Conservation (phyloP, 2,797 vertebrate species). For the Thamnophis elegans region DNA sequence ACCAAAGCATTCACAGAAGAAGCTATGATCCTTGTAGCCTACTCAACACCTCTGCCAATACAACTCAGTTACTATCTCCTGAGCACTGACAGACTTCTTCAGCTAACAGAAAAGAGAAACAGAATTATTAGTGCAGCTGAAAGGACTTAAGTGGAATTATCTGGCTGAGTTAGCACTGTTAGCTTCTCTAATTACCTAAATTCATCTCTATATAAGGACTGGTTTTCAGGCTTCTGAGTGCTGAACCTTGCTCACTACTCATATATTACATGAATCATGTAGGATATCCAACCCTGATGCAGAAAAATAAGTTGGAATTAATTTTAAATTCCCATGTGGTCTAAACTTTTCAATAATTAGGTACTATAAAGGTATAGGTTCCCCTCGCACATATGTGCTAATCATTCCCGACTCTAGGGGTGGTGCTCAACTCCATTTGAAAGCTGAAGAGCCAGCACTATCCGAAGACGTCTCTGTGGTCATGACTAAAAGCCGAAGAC, state of each 20-base stretch:
- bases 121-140: background rate
- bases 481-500: too few relatives aligned
- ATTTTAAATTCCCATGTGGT: background rate
- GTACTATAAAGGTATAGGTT: background rate
- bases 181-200: background rate
- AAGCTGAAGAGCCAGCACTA: too few relatives aligned
- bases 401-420: too few relatives aligned
- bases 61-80: background rate
- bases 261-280: background rate
- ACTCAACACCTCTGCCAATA: background rate
- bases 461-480: too few relatives aligned
- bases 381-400: too few relatives aligned
- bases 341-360: background rate
- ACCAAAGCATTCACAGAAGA: background rate
- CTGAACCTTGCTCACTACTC: background rate
- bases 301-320: background rate
- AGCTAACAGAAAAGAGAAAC: background rate
- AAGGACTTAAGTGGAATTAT: background rate
- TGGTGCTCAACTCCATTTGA: too few relatives aligned
- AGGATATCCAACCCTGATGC: background rate
- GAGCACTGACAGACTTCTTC: background rate
- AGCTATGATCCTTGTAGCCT: background rate
- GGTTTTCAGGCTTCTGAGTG: background rate
- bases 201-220: background rate
- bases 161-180: background rate